Evolutionary conservation across 2,797 vertebrate genomes (phyloP).

Genomic region (Aulostomus chinensis): DNA sequence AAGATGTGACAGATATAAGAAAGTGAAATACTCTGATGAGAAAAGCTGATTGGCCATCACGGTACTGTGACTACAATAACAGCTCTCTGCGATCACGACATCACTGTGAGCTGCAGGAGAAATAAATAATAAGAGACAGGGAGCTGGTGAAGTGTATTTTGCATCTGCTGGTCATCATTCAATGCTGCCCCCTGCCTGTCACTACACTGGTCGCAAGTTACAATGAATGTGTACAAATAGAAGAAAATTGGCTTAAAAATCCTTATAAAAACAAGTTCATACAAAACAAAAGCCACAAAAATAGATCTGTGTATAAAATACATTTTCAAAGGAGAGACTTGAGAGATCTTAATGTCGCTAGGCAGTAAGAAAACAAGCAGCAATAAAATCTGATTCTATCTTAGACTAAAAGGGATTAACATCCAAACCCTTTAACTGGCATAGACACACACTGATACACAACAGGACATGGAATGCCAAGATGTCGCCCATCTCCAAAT

Average conservation of each 20-base stretch:
- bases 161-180: conserved; percentile 29
- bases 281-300: conserved; percentile 74
- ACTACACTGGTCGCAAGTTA: conserved; percentile 15
- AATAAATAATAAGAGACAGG: too few relatives aligned
- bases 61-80: conserved; percentile 10
- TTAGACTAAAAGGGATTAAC: conserved; percentile 41
- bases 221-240: conserved; percentile 22
- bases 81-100: conserved; percentile 8
- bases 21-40: neutral
- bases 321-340: conserved; percentile 51
- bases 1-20: neutral
- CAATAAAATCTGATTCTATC: conserved; percentile 13
- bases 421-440: conserved; percentile 52
- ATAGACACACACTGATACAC: conserved; percentile 33
- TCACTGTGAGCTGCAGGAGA: too few relatives aligned
- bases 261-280: conserved; percentile 55
- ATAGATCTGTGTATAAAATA: conserved; percentile 76
- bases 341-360: conserved; percentile 41
- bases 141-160: conserved; percentile 23
- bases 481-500: conserved; percentile 19
- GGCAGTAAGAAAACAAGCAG: conserved; percentile 37
- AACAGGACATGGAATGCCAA: conserved; percentile 10
- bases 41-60: conserved; percentile 2
- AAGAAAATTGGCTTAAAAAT: conserved; percentile 25
- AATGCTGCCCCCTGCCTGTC: conserved; percentile 67